Evolutionary conservation across 2,113 vertebrate species (phyloP).

Genomic region (Nematolebias whitei): DNA sequence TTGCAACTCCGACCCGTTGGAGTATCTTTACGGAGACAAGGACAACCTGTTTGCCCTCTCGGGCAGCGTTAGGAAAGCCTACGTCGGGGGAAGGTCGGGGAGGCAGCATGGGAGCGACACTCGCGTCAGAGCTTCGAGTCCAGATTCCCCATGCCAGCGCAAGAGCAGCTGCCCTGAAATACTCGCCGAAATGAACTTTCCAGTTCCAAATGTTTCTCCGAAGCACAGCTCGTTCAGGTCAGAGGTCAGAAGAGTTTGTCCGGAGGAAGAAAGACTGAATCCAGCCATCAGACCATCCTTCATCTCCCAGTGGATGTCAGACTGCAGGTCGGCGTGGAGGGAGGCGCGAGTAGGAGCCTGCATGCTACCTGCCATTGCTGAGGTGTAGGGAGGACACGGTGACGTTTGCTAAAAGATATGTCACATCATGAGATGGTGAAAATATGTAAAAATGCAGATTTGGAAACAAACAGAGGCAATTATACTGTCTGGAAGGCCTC

Average conservation of each 20-base stretch:
- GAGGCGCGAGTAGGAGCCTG: slow-evolving; percentile 79
- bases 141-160: slow-evolving; percentile 63
- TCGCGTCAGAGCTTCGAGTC: slow-evolving; percentile 58
- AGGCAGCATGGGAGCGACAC: slow-evolving; percentile 16
- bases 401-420: slow-evolving; percentile 14
- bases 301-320: slow-evolving; percentile 82
- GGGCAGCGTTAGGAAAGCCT: slow-evolving; percentile 22
- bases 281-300: slow-evolving; percentile 64
- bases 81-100: background rate
- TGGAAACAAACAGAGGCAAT: slow-evolving; percentile 16
- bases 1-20: slow-evolving; percentile 78
- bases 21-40: slow-evolving; percentile 79
- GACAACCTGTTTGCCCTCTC: slow-evolving; percentile 38
- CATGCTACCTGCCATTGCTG: slow-evolving; percentile 84
- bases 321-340: slow-evolving; percentile 81
- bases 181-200: slow-evolving; percentile 24
- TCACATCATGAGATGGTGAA: slow-evolving; percentile 36
- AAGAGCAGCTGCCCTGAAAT: slow-evolving; percentile 70
- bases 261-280: slow-evolving; percentile 26
- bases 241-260: slow-evolving; percentile 24
- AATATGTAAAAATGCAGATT: slow-evolving; percentile 21
- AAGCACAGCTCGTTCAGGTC: slow-evolving; percentile 16
- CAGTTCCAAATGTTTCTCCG: slow-evolving; percentile 10
- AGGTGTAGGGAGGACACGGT: slow-evolving; percentile 70
- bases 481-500: slow-evolving; percentile 13